Evolutionary conservation across 2,797 vertebrate genomes (phyloP).

Genomic region (Halcyon chelicuti): DNA sequence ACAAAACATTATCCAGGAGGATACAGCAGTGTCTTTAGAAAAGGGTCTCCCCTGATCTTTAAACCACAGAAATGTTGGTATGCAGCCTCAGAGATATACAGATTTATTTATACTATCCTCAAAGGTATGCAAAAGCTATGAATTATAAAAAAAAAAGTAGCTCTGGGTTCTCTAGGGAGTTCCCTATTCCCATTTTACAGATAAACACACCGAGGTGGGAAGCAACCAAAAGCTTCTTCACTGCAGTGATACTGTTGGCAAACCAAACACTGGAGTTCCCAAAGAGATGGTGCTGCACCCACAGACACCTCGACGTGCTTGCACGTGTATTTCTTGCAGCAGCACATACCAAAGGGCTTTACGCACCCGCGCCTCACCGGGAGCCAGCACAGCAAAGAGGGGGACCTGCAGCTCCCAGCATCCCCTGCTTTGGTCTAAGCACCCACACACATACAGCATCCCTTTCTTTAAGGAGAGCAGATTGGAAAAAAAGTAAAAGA

Average conservation of each 20-base stretch:
- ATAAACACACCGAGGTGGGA: not conserved
- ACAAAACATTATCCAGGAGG: not conserved
- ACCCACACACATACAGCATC: rapidly evolving
- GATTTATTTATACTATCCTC: not conserved
- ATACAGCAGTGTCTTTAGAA: not conserved
- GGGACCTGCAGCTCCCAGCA: not conserved
- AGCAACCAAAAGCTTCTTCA: not conserved
- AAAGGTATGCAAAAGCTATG: not conserved
- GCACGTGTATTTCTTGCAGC: not conserved
- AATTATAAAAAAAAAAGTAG: not conserved
- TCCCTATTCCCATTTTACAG: not conserved
- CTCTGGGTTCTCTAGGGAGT: not conserved
- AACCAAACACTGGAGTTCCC: not conserved
- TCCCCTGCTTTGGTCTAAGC: not conserved
- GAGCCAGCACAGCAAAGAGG: not conserved
- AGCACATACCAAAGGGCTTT: not conserved
- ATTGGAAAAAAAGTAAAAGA: not conserved
- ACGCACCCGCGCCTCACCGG: rapidly evolving
- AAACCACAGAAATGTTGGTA: slow-evolving; percentile 7
- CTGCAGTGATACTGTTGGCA: not conserved
- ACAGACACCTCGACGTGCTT: not conserved
- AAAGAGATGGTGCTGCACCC: not conserved
- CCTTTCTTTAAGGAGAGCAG: not conserved
- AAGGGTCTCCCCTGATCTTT: not conserved
- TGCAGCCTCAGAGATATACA: slow-evolving; percentile 1